phyloP scores from a whole-genome alignment of 1,140 invertebrate genomes.

The Drosophila pruinosa region DNA sequence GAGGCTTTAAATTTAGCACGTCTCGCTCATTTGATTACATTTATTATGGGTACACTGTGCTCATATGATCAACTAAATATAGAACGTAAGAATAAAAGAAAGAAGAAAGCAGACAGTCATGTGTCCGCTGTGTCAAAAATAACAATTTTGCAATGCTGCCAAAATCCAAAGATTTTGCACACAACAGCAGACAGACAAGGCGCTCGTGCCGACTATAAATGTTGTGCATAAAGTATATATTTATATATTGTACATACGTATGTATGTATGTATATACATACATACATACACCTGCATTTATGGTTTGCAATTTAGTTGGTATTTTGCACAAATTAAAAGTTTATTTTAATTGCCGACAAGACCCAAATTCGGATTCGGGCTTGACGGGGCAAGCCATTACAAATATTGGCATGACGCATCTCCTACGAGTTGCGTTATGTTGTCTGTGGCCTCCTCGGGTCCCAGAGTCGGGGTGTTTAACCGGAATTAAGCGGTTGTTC shows the following conservation, averaged over 20 bases:
- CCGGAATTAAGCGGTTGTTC: constrained; percentile 64
- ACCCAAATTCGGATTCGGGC: constrained; percentile 17
- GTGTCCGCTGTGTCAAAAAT: constrained; percentile 55
- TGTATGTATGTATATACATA: background rate
- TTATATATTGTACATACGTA: background rate
- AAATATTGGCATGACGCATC: constrained; percentile 38
- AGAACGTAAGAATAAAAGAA: constrained; percentile 15
- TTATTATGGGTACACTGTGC: constrained; percentile 14
- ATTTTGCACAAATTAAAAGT: constrained; percentile 1
- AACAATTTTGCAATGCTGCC: constrained; percentile 68
- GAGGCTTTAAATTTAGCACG: constrained; percentile 56
- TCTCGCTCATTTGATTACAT: constrained; percentile 29
- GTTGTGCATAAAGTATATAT: background rate
- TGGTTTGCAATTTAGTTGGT: constrained; percentile 15
- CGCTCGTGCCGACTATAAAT: constrained; percentile 34
- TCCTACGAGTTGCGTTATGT: constrained; percentile 9
- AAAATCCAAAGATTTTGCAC: constrained; percentile 47
- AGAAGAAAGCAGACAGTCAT: constrained; percentile 51
- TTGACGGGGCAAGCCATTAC: background rate
- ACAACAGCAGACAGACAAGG: constrained; percentile 1
- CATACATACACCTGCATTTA: background rate
- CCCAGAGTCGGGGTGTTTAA: no score
- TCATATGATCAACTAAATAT: constrained; percentile 56
- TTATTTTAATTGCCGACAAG: constrained; percentile 27
- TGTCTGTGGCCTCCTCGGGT: constrained; percentile 33